Evolutionary conservation across 1,140 invertebrate species (phyloP).

Genomic region (Megalopta genalis): DNA sequence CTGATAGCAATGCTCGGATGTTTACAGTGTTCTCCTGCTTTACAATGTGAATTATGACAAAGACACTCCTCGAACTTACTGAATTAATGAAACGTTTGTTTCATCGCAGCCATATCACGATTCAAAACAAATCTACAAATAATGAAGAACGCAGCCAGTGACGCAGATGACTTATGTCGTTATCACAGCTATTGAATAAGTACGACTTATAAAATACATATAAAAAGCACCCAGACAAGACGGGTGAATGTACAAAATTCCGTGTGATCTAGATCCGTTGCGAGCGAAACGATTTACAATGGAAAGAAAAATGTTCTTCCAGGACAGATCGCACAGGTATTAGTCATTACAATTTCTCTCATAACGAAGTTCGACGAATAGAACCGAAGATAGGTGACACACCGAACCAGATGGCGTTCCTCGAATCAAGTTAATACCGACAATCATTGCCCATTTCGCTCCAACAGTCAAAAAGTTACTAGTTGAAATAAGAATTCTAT

Average conservation of each 20-base stretch:
- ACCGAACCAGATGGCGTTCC: constrained; percentile 34
- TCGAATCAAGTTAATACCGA: constrained; percentile 2
- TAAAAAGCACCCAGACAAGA: constrained; percentile 38
- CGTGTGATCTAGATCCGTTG: not conserved
- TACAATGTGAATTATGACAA: constrained; percentile 30
- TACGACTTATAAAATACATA: constrained; percentile 60
- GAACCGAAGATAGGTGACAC: constrained; percentile 37
- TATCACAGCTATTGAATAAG: constrained; percentile 66
- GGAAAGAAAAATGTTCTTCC: constrained; percentile 32
- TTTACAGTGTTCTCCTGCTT: not conserved
- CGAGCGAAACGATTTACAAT: constrained; percentile 37
- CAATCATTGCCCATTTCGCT: too few species aligned
- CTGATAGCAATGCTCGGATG: constrained; percentile 20
- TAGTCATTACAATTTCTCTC: constrained; percentile 55
- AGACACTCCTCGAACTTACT: constrained; percentile 50
- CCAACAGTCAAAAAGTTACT: too few species aligned
- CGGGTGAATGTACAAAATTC: constrained; percentile 35
- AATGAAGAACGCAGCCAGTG: constrained; percentile 51
- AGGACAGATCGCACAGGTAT: constrained; percentile 49
- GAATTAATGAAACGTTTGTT: constrained; percentile 52
- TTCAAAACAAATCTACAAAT: constrained; percentile 52
- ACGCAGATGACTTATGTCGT: constrained; percentile 48
- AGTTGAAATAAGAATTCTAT: too few species aligned
- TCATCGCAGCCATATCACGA: constrained; percentile 51
- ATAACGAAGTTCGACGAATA: constrained; percentile 45